These are phyloP conservation scores for Bubo blakistoni DNA, from an alignment of 2,113 vertebrate species.

Conservation along the genomic window DNA sequence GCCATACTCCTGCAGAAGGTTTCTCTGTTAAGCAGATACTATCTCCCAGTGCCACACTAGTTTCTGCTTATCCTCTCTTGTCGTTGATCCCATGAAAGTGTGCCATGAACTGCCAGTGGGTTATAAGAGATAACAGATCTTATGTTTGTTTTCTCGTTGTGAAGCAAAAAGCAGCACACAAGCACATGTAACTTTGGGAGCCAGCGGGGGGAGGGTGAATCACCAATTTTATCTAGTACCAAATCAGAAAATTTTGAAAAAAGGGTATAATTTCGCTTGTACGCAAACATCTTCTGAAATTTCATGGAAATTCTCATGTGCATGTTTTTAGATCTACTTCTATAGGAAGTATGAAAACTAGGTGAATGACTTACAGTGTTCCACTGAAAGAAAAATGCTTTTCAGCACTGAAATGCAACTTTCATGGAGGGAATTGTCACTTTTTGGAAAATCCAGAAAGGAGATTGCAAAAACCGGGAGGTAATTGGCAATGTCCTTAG, in stretches of 20 bases:
- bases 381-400: not conserved
- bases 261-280: accelerated
- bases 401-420: not conserved
- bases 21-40: not conserved
- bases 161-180: not conserved
- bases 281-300: not conserved
- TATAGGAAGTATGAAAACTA: not conserved
- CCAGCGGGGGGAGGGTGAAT: too few relatives aligned
- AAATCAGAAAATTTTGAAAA: not conserved
- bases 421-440: not conserved
- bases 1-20: not conserved
- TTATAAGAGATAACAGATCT: not conserved
- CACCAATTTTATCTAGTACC: not conserved
- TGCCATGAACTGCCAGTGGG: not conserved
- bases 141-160: not conserved
- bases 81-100: not conserved
- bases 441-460: not conserved
- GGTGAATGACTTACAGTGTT: not conserved
- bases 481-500: not conserved
- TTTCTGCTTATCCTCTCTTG: not conserved
- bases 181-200: not conserved
- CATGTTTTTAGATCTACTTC: not conserved
- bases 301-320: not conserved
- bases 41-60: not conserved
- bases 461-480: not conserved